A percentile compares a stretch with the other conserved stretches of the same genome.
These are phyloP conservation scores for Drosophila paracracens DNA, from an alignment of 2,888 invertebrate species.

Conservation along the genomic window DNA sequence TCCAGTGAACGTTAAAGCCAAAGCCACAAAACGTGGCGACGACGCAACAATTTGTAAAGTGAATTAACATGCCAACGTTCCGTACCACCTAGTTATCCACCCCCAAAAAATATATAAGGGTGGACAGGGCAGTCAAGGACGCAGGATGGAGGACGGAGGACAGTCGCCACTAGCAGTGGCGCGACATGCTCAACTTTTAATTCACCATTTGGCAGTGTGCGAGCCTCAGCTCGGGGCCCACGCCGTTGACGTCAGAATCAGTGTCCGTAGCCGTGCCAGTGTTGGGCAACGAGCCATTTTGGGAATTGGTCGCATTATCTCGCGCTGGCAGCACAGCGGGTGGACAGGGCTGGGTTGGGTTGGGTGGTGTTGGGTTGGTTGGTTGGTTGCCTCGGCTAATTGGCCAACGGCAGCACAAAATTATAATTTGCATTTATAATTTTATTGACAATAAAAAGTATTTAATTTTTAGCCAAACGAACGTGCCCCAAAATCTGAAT, in stretches of 20 bases:
- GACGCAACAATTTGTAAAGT: conserved; percentile 76
- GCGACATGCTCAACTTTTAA: conserved; percentile 78
- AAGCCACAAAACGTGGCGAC: conserved; percentile 41
- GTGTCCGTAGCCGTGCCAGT: conserved; percentile 29
- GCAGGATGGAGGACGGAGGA: background rate
- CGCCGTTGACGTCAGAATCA: conserved; percentile 72
- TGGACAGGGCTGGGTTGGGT: background rate
- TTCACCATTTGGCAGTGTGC: conserved; percentile 50
- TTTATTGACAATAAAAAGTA: conserved; percentile 79
- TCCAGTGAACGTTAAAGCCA: conserved; percentile 43
- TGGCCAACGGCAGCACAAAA: conserved; percentile 77
- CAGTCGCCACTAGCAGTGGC: conserved; percentile 41
- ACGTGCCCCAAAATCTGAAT: conserved; percentile 42
- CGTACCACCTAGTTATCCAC: conserved; percentile 41
- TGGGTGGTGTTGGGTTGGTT: background rate
- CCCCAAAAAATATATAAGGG: background rate
- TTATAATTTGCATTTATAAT: conserved; percentile 79
- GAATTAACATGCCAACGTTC: conserved; percentile 73
- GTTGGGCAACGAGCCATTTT: conserved; percentile 24
- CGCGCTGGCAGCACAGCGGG: conserved; percentile 42
- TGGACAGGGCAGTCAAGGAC: background rate
- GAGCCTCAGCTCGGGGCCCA: background rate
- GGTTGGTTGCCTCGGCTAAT: conserved; percentile 53
- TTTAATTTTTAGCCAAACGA: conserved; percentile 67
- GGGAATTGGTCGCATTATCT: conserved; percentile 64